phyloP scores from a whole-genome alignment of 2,888 invertebrate species.

The Eupithecia insigniata region DNA sequence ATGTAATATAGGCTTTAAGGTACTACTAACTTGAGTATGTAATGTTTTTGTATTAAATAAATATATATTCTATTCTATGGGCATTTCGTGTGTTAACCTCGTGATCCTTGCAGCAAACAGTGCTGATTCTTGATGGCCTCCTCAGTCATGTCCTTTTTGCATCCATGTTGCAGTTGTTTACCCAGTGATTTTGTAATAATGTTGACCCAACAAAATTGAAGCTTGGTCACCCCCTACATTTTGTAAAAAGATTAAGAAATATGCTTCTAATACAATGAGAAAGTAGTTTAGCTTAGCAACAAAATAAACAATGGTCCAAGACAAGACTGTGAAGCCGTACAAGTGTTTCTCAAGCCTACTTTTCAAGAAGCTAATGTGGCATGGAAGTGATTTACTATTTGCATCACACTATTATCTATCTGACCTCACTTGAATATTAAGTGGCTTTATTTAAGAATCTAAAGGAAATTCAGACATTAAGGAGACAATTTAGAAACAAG shows the following conservation, averaged over 20 bases:
- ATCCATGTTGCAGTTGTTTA: not conserved
- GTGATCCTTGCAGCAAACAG: not conserved
- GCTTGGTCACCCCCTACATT: not conserved
- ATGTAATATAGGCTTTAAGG: too few relatives aligned
- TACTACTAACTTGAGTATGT: too few relatives aligned
- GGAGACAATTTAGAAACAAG: slow-evolving; percentile 54
- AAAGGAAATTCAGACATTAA: slow-evolving; percentile 44
- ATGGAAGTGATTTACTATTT: not conserved
- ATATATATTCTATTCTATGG: too few relatives aligned
- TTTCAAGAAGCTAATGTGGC: not conserved
- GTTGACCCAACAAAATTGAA: not conserved
- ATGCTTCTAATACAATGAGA: not conserved
- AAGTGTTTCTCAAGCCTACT: slow-evolving; percentile 7
- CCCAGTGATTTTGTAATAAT: not conserved
- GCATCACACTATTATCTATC: not conserved
- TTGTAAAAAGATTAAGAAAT: not conserved
- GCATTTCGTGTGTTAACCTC: not conserved
- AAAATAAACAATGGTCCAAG: not conserved
- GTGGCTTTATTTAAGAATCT: not conserved
- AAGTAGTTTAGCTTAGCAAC: not conserved
- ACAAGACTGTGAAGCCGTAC: slow-evolving; percentile 30
- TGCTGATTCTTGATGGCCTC: not conserved
- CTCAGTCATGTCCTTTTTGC: not conserved
- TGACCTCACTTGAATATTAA: not conserved
- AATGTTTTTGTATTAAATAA: too few relatives aligned